Conservation (phyloP, 2,113 vertebrate species). For the Serilophus lunatus region DNA sequence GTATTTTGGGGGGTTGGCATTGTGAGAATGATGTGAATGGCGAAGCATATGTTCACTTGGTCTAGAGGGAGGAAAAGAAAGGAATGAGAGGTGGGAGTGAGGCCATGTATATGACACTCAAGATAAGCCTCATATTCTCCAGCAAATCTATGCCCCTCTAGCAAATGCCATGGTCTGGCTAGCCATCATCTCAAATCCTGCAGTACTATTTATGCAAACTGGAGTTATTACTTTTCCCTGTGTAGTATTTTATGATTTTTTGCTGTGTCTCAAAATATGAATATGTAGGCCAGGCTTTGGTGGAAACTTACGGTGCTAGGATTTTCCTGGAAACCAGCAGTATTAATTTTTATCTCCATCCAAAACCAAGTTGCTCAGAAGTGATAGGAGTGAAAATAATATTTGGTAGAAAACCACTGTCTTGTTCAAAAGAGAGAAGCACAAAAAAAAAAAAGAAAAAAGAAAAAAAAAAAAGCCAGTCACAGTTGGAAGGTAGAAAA, state of each 20-base stretch:
- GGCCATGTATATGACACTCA: not conserved
- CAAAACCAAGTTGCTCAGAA: constrained; percentile 3
- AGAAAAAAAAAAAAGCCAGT: not conserved
- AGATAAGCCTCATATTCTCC: not conserved
- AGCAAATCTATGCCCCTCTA: not conserved
- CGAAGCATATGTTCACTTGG: not conserved
- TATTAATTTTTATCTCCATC: constrained; percentile 2
- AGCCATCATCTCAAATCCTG: not conserved
- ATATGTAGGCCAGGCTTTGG: not conserved
- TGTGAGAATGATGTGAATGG: not conserved
- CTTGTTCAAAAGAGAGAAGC: not conserved
- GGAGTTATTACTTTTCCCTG: not conserved
- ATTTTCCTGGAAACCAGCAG: constrained; percentile 17
- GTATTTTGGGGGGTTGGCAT: not conserved
- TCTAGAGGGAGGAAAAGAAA: not conserved
- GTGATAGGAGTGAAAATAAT: not conserved
- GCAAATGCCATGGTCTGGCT: not conserved
- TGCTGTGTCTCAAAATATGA: not conserved
- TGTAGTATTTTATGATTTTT: not conserved
- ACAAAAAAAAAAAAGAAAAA: not conserved
- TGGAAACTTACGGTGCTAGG: not conserved
- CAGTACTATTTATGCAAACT: not conserved
- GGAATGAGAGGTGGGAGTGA: not conserved
- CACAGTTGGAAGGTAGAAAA: not conserved
- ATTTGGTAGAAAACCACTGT: not conserved